phyloP scores from a whole-genome alignment of 2,113 vertebrate genomes.

The Sebastes fasciatus region DNA sequence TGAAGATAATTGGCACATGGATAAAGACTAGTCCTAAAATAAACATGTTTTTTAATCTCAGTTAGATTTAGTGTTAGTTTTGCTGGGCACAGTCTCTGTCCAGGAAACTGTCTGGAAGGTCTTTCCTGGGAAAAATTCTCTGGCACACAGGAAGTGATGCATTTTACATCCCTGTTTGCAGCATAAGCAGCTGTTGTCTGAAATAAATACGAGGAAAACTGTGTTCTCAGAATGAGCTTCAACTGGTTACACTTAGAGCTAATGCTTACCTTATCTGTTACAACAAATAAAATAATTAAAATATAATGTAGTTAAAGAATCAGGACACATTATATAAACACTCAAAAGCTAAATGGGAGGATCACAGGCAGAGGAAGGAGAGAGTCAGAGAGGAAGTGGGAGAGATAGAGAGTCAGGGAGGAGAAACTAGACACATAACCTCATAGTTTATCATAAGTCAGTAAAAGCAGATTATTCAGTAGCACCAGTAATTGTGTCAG shows the following conservation, averaged over 20 bases:
- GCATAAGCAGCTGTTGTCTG: constrained; percentile 26
- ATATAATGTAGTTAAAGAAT: background rate
- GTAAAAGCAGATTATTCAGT: constrained; percentile 1
- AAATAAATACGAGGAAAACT: constrained; percentile 8
- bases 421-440: background rate
- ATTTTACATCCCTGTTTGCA: constrained; percentile 12
- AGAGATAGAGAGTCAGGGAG: background rate
- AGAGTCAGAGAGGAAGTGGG: constrained; percentile 15
- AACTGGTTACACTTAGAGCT: background rate
- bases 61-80: background rate
- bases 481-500: background rate
- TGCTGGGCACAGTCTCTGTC: constrained; percentile 2
- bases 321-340: background rate
- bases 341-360: constrained; percentile 17
- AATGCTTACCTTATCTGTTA: background rate
- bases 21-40: background rate
- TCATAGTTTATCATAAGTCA: constrained; percentile 5
- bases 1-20: background rate
- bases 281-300: background rate
- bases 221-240: background rate
- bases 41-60: background rate
- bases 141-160: constrained; percentile 52
- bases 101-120: constrained; percentile 32
- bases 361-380: constrained; percentile 33
- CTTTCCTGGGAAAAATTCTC: constrained; percentile 17